Conservation (phyloP, 2,113 vertebrate species). For the Delphinapterus leucas region DNA sequence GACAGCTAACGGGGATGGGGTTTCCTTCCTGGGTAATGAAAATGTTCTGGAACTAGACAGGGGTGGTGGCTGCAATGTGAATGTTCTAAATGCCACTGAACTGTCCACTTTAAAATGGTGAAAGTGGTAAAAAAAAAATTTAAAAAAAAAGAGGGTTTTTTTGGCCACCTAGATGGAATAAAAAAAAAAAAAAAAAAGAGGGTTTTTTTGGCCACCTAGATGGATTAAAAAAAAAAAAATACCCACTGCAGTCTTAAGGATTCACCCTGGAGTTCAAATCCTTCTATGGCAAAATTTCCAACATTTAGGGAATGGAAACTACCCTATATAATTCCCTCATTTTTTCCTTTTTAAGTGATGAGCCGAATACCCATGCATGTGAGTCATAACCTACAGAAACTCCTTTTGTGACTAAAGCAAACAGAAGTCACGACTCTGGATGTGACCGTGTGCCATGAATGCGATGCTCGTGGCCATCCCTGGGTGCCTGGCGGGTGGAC, state of each 20-base stretch:
- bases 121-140: neutral
- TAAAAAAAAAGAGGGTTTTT: neutral
- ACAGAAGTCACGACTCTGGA: fast-evolving
- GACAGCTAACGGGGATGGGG: too few species aligned
- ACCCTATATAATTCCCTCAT: neutral
- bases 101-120: neutral
- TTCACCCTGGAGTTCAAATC: neutral
- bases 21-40: too few species aligned
- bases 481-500: fast-evolving
- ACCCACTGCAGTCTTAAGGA: neutral
- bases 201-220: neutral
- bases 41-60: too few species aligned
- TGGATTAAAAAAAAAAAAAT: neutral
- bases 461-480: neutral
- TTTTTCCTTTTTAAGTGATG: neutral
- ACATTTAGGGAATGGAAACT: neutral
- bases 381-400: neutral
- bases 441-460: neutral
- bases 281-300: neutral
- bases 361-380: neutral
- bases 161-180: neutral
- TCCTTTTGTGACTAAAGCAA: neutral
- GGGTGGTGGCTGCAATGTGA: too few species aligned
- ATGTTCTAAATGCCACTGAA: neutral
- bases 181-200: neutral